These are phyloP conservation scores for Acyrthosiphon pisum DNA, from an alignment of 1,140 invertebrate species.

Conservation along the genomic window DNA sequence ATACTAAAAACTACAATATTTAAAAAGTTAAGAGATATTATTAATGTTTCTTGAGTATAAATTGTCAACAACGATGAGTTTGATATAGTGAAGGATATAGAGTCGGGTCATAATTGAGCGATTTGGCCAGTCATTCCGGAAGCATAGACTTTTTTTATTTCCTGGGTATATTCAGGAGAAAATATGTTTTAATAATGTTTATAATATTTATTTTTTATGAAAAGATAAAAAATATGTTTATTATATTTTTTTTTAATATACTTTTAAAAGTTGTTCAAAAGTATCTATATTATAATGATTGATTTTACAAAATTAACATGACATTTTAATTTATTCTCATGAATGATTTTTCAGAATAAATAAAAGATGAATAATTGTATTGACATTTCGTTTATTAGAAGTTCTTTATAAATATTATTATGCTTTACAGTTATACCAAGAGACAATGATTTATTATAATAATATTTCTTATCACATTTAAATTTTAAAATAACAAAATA, in stretches of 20 bases:
- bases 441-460: slow-evolving; percentile 7
- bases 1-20: not conserved
- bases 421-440: not conserved
- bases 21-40: not conserved
- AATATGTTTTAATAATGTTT: not conserved
- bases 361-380: not conserved
- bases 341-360: slow-evolving; percentile 17
- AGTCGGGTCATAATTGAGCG: not conserved
- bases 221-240: not conserved
- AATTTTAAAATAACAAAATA: not conserved
- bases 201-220: not conserved
- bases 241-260: not conserved
- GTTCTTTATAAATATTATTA: not conserved
- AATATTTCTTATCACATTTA: not conserved
- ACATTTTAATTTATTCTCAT: not conserved
- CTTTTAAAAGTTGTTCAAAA: not conserved
- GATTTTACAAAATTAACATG: not conserved
- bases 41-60: not conserved
- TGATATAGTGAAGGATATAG: too few species aligned
- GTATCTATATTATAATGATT: not conserved
- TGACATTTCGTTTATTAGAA: not conserved
- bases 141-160: not conserved
- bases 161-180: not conserved
- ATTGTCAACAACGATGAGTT: not conserved
- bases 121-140: not conserved